Percentiles rank a stretch among this genome's conserved stretches.
phyloP scores from a whole-genome alignment of 2,888 invertebrate genomes.

The Drosophila paracracens region DNA sequence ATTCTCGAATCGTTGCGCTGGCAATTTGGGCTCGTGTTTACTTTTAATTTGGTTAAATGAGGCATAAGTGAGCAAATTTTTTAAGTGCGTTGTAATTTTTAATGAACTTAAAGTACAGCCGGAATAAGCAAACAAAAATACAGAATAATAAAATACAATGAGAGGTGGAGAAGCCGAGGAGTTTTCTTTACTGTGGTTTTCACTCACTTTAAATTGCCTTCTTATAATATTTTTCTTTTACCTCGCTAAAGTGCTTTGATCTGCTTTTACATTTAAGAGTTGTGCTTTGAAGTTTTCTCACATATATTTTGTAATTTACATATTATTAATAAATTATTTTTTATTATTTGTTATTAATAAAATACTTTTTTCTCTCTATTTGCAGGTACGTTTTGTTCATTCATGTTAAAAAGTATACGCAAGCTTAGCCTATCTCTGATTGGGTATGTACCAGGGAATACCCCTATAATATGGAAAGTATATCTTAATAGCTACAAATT shows the following conservation, averaged over 20 bases:
- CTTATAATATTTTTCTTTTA: neutral
- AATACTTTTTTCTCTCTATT: slow-evolving; percentile 29
- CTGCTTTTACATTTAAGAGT: neutral
- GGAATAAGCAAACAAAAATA: neutral
- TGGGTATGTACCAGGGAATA: slow-evolving; percentile 12
- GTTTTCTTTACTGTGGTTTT: slow-evolving; percentile 15
- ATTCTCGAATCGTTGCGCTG: slow-evolving; percentile 38
- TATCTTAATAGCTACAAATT: neutral
- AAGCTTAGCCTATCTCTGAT: neutral
- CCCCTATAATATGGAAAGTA: neutral
- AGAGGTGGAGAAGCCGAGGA: neutral
- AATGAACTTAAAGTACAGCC: slow-evolving; percentile 64
- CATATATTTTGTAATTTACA: neutral
- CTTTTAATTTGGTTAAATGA: slow-evolving; percentile 81
- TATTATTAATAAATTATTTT: neutral
- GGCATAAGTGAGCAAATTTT: slow-evolving; percentile 75
- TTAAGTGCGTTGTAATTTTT: slow-evolving; percentile 76
- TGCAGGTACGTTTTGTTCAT: slow-evolving; percentile 51
- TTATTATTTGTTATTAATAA: neutral
- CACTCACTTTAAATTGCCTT: neutral
- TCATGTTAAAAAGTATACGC: neutral
- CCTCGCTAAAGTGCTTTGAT: neutral
- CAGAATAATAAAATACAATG: slow-evolving; percentile 21
- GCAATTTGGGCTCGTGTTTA: slow-evolving; percentile 68
- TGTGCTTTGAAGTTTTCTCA: neutral